Evolutionary conservation across 1,140 invertebrate genomes (phyloP).

Genomic region (Araneus ventricosus): DNA sequence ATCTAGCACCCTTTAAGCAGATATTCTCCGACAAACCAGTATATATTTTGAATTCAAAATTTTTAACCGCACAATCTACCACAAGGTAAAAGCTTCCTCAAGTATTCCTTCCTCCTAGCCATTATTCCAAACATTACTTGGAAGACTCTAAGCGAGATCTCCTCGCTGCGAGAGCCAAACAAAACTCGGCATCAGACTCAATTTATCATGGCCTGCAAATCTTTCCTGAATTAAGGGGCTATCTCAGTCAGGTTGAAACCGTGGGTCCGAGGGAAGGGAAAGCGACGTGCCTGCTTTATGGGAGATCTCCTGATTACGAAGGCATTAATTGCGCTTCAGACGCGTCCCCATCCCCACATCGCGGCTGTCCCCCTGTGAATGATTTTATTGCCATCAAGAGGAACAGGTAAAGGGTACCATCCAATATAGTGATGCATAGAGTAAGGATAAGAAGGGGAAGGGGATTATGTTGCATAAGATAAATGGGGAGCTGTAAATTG

Average conservation of each 20-base stretch:
- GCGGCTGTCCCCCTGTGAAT: conserved; percentile 47
- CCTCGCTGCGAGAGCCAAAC: not conserved
- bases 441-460: not conserved
- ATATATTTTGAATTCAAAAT: not conserved
- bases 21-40: no score
- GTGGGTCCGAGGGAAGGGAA: not conserved
- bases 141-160: not conserved
- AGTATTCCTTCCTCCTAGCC: not conserved
- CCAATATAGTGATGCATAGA: conserved; percentile 37
- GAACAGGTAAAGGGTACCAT: conserved; percentile 43
- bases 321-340: conserved; percentile 69
- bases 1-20: no score
- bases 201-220: conserved; percentile 70
- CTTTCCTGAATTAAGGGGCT: conserved; percentile 64
- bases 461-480: conserved; percentile 62
- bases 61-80: not conserved
- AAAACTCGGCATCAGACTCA: conserved; percentile 25
- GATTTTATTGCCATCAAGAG: conserved; percentile 66
- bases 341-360: not conserved
- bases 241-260: conserved; percentile 35
- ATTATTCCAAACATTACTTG: not conserved
- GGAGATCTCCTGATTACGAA: conserved; percentile 65
- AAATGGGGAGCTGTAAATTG: conserved; percentile 33
- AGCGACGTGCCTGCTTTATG: conserved; percentile 53
- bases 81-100: not conserved